phyloP scores from a whole-genome alignment of 2,888 invertebrate genomes.

The Pinctada fucata region DNA sequence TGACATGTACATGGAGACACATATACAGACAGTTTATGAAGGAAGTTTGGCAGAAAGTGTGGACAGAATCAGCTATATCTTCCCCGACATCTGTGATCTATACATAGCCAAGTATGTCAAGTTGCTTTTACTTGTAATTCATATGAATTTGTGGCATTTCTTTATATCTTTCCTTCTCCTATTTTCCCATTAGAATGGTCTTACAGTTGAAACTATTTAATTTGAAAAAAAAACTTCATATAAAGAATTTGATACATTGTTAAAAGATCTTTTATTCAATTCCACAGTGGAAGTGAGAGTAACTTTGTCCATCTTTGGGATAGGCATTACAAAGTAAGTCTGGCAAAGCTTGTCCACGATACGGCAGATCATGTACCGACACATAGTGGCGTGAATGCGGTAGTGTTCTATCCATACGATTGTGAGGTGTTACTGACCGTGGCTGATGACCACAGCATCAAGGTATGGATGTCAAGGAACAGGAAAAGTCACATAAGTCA shows the following conservation, averaged over 20 bases:
- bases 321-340: conserved; percentile 12
- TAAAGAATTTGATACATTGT: too few relatives aligned
- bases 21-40: conserved; percentile 12
- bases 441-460: conserved; percentile 32
- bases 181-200: too few relatives aligned
- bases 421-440: conserved; percentile 31
- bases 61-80: conserved; percentile 35
- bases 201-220: too few relatives aligned
- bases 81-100: conserved; percentile 31
- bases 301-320: conserved; percentile 32
- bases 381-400: conserved; percentile 33
- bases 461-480: conserved; percentile 36
- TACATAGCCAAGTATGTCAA: conserved; percentile 34
- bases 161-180: neutral
- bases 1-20: conserved; percentile 23
- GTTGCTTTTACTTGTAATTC: too few relatives aligned
- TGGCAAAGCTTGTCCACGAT: conserved; percentile 21
- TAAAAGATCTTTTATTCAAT: too few relatives aligned
- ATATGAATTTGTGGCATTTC: too few relatives aligned
- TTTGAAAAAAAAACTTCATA: too few relatives aligned
- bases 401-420: conserved; percentile 30
- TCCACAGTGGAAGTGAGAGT: conserved; percentile 36
- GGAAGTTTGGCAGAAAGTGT: conserved; percentile 14
- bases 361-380: neutral
- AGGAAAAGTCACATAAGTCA: conserved; percentile 12